Conservation (phyloP, 2,113 vertebrate species). For the Orthonyx spaldingii region DNA sequence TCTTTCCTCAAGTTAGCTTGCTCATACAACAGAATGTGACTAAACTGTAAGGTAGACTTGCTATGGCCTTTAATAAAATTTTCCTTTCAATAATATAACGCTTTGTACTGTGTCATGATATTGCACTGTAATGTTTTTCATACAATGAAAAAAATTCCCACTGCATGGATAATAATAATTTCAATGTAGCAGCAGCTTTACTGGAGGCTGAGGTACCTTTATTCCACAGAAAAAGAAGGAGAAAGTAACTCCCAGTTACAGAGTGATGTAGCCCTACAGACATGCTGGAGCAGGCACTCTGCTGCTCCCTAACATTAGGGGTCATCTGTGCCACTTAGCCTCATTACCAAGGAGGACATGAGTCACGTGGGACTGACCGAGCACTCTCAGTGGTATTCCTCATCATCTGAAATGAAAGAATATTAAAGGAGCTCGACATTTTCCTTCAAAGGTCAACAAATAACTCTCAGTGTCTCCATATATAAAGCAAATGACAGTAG, state of each 20-base stretch:
- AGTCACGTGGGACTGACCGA: neutral
- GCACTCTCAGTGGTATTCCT: slow-evolving; percentile 5
- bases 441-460: slow-evolving; percentile 54
- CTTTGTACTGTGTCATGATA: neutral
- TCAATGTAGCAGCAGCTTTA: neutral
- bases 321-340: slow-evolving; percentile 33
- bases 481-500: slow-evolving; percentile 38
- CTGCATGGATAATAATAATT: neutral
- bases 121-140: neutral
- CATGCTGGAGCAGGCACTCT: neutral
- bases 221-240: neutral
- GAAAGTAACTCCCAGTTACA: neutral
- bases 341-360: neutral
- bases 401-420: slow-evolving; percentile 43
- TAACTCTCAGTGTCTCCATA: slow-evolving; percentile 23
- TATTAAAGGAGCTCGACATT: slow-evolving; percentile 49
- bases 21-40: neutral
- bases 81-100: neutral
- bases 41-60: neutral
- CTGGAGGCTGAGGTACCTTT: neutral
- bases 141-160: neutral
- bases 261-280: neutral
- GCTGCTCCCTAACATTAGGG: neutral
- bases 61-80: neutral
- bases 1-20: neutral